Evolutionary conservation across 2,888 invertebrate genomes (phyloP).

Genomic region (Lasioglossum zephyrum): DNA sequence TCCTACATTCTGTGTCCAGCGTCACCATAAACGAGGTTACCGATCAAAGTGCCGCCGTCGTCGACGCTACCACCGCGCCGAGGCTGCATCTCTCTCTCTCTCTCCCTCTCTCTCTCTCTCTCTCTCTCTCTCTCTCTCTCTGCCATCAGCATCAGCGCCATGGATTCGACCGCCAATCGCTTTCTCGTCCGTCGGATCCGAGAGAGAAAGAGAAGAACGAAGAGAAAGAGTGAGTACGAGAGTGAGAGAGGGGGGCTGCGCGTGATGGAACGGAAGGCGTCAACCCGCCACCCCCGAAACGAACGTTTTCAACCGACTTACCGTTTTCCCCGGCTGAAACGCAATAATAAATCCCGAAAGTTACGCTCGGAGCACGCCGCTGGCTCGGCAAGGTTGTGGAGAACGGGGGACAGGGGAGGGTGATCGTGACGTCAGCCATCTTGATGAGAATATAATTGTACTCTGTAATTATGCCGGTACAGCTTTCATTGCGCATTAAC

Average conservation of each 20-base stretch:
- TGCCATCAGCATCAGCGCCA: slow-evolving; percentile 8
- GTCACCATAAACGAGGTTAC: slow-evolving; percentile 81
- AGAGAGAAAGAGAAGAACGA: not conserved
- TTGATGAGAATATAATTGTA: slow-evolving; percentile 25
- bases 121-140: not conserved
- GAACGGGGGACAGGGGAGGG: not conserved
- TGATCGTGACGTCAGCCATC: slow-evolving; percentile 15
- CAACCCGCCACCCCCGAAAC: slow-evolving; percentile 10
- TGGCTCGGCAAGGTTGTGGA: not conserved
- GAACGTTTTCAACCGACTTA: not conserved
- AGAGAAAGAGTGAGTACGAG: not conserved
- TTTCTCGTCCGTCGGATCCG: slow-evolving; percentile 14
- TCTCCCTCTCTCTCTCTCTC: not conserved
- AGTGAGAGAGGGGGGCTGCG: not conserved
- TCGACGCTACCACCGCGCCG: slow-evolving; percentile 31
- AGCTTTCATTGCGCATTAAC: slow-evolving; percentile 34
- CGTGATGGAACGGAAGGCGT: slow-evolving; percentile 33
- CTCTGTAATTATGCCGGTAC: slow-evolving; percentile 21
- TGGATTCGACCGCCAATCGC: slow-evolving; percentile 41
- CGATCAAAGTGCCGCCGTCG: slow-evolving; percentile 79
- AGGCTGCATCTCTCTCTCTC: slow-evolving; percentile 10
- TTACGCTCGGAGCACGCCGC: not conserved
- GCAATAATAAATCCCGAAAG: slow-evolving; percentile 23
- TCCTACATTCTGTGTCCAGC: slow-evolving; percentile 80
- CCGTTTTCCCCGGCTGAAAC: slow-evolving; percentile 9